Evolutionary conservation across 2,113 vertebrate genomes (phyloP).

Genomic region (Petrocephalus microphthalmus): DNA sequence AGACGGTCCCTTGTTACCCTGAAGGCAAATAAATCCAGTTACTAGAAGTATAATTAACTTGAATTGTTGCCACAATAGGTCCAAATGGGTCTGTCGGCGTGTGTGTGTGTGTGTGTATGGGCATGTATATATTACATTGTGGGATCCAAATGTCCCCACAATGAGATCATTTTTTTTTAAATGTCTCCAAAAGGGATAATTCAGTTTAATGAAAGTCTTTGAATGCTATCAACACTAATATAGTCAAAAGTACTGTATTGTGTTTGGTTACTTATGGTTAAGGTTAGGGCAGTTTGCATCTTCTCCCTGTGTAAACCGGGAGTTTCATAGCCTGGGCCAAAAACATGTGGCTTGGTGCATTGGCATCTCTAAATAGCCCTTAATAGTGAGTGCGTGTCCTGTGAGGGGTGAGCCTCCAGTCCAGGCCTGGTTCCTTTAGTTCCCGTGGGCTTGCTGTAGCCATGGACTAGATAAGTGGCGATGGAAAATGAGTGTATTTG

Average conservation of each 20-base stretch:
- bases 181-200: too few relatives aligned
- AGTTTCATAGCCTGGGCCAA: too few relatives aligned
- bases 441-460: neutral
- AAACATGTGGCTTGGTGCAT: neutral
- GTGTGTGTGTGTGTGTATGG: too few relatives aligned
- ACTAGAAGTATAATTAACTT: too few relatives aligned
- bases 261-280: neutral
- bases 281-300: neutral
- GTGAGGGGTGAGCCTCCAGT: neutral
- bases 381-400: neutral
- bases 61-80: too few relatives aligned
- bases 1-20: too few relatives aligned
- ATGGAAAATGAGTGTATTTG: neutral
- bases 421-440: neutral
- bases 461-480: neutral
- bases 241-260: neutral
- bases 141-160: too few relatives aligned
- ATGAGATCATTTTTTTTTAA: too few relatives aligned
- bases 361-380: neutral
- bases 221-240: neutral
- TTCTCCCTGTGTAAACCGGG: too few relatives aligned
- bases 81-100: too few relatives aligned
- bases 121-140: too few relatives aligned
- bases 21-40: too few relatives aligned
- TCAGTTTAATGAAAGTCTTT: neutral